Percentiles rank a stretch among this genome's conserved stretches.
Evolutionary conservation across 2,113 vertebrate genomes (phyloP).

Genomic region (Burhinus oedicnemus): DNA sequence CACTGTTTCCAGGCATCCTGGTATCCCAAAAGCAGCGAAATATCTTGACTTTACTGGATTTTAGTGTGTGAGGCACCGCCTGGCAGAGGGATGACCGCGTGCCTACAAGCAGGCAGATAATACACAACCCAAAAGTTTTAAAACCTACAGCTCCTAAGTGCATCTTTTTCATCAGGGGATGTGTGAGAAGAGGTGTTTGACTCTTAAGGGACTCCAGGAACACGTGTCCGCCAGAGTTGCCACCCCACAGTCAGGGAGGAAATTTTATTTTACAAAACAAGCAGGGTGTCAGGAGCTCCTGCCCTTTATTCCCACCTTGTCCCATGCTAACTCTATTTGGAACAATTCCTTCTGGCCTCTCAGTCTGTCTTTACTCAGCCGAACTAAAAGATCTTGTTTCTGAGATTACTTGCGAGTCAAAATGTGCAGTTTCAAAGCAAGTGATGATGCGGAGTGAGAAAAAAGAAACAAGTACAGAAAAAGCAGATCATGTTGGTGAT

Average conservation of each 20-base stretch:
- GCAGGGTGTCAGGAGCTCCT: not conserved
- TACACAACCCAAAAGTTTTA: not conserved
- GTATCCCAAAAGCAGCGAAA: not conserved
- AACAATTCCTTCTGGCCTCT: not conserved
- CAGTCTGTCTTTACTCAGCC: not conserved
- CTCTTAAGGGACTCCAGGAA: not conserved
- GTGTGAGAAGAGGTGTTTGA: not conserved
- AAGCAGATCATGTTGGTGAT: not conserved
- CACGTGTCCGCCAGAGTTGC: fast-evolving
- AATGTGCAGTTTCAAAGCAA: not conserved
- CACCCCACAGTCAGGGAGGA: not conserved
- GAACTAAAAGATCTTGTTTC: not conserved
- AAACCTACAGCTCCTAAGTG: not conserved
- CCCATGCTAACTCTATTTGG: not conserved
- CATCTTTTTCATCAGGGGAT: not conserved
- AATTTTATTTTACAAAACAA: not conserved
- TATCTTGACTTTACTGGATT: not conserved
- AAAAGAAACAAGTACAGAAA: not conserved
- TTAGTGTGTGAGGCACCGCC: not conserved
- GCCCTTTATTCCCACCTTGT: not conserved
- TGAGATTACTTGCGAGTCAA: not conserved
- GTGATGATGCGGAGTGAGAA: not conserved
- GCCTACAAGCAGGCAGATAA: not conserved
- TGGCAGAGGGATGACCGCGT: fast-evolving
- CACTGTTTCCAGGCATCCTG: not conserved